Evolutionary conservation across 2,888 invertebrate species (phyloP).

Genomic region (Mimumesa dahlbomi): DNA sequence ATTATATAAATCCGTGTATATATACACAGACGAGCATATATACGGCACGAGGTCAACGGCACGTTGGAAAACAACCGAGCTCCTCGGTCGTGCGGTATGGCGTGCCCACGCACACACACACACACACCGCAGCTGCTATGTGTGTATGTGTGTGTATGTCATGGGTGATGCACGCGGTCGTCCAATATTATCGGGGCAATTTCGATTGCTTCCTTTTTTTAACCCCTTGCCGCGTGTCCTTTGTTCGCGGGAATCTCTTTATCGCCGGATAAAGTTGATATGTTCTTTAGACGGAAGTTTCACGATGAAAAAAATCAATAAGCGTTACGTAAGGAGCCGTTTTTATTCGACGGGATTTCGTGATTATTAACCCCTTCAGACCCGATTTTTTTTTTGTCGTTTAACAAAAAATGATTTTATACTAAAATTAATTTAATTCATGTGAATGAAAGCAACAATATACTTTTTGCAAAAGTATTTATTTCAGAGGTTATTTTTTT

Average conservation of each 20-base stretch:
- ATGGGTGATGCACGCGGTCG: slow-evolving; percentile 31
- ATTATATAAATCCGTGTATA: not conserved
- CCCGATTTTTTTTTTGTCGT: too few relatives aligned
- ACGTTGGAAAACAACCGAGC: slow-evolving; percentile 65
- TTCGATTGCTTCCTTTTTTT: slow-evolving; percentile 39
- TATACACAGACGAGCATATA: slow-evolving; percentile 33
- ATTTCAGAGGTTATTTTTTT: too few relatives aligned
- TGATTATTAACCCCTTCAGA: too few relatives aligned
- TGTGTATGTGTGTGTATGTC: not conserved
- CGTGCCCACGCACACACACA: not conserved
- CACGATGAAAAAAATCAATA: too few relatives aligned
- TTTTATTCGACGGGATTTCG: too few relatives aligned
- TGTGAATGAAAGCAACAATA: too few relatives aligned
- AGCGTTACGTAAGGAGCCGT: too few relatives aligned
- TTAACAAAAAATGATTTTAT: too few relatives aligned
- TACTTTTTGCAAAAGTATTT: too few relatives aligned
- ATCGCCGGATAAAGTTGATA: too few relatives aligned
- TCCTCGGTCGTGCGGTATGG: slow-evolving; percentile 24
- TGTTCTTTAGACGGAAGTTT: too few relatives aligned
- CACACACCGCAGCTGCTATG: not conserved
- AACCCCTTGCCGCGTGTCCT: slow-evolving; percentile 27
- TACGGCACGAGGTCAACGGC: slow-evolving; percentile 66
- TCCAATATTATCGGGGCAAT: slow-evolving; percentile 34
- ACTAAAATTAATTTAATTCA: too few relatives aligned
- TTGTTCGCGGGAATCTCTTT: slow-evolving; percentile 19